Evolutionary conservation across 2,113 vertebrate genomes (phyloP).

Genomic region (Mellivora capensis): DNA sequence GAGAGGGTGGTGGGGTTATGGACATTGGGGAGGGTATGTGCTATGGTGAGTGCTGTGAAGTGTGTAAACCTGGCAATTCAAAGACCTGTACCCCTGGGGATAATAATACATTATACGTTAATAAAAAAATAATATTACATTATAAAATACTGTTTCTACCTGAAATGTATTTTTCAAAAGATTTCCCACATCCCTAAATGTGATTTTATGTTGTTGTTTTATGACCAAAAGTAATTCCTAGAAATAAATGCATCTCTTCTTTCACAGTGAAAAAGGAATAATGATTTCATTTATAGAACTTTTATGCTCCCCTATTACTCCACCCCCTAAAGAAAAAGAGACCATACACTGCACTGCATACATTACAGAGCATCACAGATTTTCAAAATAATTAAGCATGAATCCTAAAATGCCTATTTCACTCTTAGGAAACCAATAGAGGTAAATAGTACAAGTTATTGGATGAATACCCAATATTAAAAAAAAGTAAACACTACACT

Average conservation of each 20-base stretch:
- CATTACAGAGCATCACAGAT: background rate
- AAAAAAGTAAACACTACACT: background rate
- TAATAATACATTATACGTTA: too few relatives aligned
- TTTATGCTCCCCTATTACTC: background rate
- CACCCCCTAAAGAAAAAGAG: background rate
- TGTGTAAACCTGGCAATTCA: too few relatives aligned
- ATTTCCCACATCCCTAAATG: slow-evolving; percentile 12
- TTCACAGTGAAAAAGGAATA: background rate
- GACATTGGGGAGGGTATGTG: too few relatives aligned
- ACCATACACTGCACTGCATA: background rate
- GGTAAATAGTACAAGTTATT: background rate
- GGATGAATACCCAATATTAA: background rate
- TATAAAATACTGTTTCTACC: background rate
- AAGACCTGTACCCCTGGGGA: too few relatives aligned
- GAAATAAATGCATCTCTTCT: background rate
- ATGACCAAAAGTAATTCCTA: slow-evolving; percentile 8
- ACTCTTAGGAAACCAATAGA: background rate
- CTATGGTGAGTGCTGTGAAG: too few relatives aligned
- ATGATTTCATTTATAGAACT: background rate
- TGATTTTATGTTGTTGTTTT: background rate
- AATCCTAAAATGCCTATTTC: background rate
- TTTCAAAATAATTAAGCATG: slow-evolving; percentile 15
- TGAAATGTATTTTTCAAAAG: slow-evolving; percentile 10
- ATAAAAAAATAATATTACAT: background rate
- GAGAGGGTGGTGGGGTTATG: too few relatives aligned